Percentiles rank a stretch among this genome's conserved stretches.
Evolutionary conservation across 2,113 vertebrate species (phyloP).

Genomic region (Ptyas mucosa): DNA sequence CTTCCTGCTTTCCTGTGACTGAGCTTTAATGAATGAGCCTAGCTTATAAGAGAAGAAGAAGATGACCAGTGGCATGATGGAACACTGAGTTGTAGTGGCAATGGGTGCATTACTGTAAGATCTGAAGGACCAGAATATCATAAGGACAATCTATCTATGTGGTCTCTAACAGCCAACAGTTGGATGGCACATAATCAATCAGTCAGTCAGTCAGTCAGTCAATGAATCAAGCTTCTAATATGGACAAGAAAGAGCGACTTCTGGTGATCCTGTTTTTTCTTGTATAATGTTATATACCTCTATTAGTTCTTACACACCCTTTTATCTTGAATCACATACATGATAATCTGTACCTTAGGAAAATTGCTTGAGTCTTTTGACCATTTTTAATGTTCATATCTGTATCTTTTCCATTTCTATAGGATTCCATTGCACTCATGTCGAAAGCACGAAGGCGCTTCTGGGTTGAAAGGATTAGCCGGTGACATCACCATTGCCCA

Average conservation of each 20-base stretch:
- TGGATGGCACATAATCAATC: no score
- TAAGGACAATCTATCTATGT: neutral
- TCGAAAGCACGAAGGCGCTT: neutral
- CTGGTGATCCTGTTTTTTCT: neutral
- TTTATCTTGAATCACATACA: neutral
- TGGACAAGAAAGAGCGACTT: neutral
- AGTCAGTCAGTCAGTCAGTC: no score
- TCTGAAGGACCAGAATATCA: neutral
- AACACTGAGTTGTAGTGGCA: neutral
- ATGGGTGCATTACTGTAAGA: neutral
- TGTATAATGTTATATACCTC: neutral
- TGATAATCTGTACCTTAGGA: neutral
- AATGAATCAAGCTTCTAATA: neutral
- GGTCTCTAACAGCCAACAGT: neutral
- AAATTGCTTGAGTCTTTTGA: neutral
- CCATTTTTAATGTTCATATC: neutral
- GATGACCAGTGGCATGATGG: neutral
- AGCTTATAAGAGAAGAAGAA: neutral
- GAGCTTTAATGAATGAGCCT: neutral
- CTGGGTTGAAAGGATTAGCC: neutral
- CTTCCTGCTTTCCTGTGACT: neutral
- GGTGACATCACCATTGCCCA: neutral
- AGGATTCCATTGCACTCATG: neutral
- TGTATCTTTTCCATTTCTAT: neutral
- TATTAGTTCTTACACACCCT: neutral